Evolutionary conservation across 2,888 invertebrate species (phyloP), one percentile per base, ranked within the genome.

Genomic region (Drosophila cognata): DNA sequence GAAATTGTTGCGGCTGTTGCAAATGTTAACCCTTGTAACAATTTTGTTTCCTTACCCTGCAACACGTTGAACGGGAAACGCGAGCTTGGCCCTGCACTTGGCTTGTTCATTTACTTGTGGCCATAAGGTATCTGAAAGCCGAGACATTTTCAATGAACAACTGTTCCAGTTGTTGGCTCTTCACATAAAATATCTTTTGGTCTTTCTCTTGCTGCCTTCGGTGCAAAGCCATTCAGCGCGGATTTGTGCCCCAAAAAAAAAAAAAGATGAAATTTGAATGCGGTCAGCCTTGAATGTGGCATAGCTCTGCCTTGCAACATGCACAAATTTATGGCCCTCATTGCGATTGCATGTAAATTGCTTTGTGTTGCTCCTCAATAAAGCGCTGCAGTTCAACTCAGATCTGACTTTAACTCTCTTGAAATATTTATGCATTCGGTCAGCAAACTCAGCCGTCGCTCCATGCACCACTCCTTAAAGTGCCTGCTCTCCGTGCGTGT

Each of bases 1-100:
- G 86, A 87, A 87, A 87, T 88, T 90, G 89, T 87, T 90, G 89
- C 89, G 86, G 86, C 67, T 65, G 41, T 57, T 63, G 71, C 51
- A 81, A 71, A 73, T 79, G 82, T 79, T 84, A 84, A 80, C 80
- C 88, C 90, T 80, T 89, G 84, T 61, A 82, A 63, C 67, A 71
- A 60, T 76, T 63, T 55, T 58, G 59, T 29, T 46, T 52, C n/a
- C n/a, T 52, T 74, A 71, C 79, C 59, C 79, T 74, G 16, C 36
- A 35, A 13, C 1, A 38, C 4, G 1, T 4, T 53, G 6, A 7
- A 2, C 8, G 11, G 0, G 13, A 63, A 58, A 18, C 16, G 58
- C 46, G 28, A 16, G 38, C 28, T 25, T 38, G 18, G 35, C 56
- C 16, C 21, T 29, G 28, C n/a, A 21, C 35, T 36, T 28, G 41